Evolutionary conservation across 2,888 invertebrate genomes (phyloP).

Genomic region (Polietes domitor): DNA sequence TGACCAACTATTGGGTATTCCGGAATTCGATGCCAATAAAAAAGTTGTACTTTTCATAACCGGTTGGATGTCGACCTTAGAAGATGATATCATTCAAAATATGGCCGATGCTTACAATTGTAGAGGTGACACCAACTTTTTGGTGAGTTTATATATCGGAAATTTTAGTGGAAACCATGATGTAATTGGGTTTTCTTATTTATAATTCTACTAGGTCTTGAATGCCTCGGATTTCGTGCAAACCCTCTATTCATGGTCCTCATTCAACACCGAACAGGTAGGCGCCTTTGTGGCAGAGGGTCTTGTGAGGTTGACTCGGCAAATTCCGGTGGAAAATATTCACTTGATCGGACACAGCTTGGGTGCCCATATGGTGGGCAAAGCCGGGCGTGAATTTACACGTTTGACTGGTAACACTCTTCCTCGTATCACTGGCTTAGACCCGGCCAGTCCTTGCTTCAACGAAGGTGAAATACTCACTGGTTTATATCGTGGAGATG

Average conservation of each 20-base stretch:
- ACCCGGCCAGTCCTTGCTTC: slow-evolving; percentile 78
- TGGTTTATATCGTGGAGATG: slow-evolving; percentile 75
- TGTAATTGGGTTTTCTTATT: too few species aligned
- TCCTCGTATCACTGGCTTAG: slow-evolving; percentile 76
- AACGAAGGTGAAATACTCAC: slow-evolving; percentile 73
- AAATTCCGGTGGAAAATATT: slow-evolving; percentile 70
- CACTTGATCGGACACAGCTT: slow-evolving; percentile 77
- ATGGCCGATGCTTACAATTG: slow-evolving; percentile 76
- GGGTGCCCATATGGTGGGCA: slow-evolving; percentile 76
- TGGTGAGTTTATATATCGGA: slow-evolving; percentile 73
- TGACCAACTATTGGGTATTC: slow-evolving; percentile 68
- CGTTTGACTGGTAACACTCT: slow-evolving; percentile 70
- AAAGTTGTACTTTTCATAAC: slow-evolving; percentile 77
- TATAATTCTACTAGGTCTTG: too few species aligned
- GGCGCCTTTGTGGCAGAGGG: slow-evolving; percentile 71
- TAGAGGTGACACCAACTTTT: slow-evolving; percentile 77
- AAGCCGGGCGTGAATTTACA: slow-evolving; percentile 72
- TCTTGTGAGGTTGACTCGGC: slow-evolving; percentile 68
- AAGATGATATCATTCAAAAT: slow-evolving; percentile 71
- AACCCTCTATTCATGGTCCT: slow-evolving; percentile 78
- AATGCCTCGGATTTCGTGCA: slow-evolving; percentile 76
- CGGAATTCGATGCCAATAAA: slow-evolving; percentile 74
- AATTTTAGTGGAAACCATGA: too few species aligned
- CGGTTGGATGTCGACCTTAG: slow-evolving; percentile 78
- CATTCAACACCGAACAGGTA: slow-evolving; percentile 77